A percentile compares a stretch with the other conserved stretches of the same genome.
Conservation (phyloP, 2,888 invertebrate species). For the Anarsia innoxiella region DNA sequence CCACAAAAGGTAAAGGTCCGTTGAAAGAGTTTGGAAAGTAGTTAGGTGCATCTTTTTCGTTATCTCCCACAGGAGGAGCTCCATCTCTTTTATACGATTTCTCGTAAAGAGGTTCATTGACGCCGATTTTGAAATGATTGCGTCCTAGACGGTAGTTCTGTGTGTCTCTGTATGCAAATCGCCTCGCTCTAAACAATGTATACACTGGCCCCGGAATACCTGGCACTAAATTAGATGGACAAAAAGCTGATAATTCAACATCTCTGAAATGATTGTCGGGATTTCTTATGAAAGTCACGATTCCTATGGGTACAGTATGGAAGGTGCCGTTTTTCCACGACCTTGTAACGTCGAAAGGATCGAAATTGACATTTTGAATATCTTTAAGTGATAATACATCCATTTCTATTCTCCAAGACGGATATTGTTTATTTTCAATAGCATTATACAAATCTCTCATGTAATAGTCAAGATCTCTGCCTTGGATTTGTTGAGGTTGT, state of each 20-base stretch:
- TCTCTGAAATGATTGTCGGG: slow-evolving; percentile 42
- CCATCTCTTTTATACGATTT: slow-evolving; percentile 36
- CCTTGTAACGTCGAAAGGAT: slow-evolving; percentile 47
- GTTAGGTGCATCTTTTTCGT: slow-evolving; percentile 80
- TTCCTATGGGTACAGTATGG: slow-evolving; percentile 36
- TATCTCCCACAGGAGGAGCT: slow-evolving; percentile 77
- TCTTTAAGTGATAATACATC: slow-evolving; percentile 38
- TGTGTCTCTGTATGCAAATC: slow-evolving; percentile 38
- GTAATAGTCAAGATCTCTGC: slow-evolving; percentile 87
- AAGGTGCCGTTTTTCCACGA: slow-evolving; percentile 53
- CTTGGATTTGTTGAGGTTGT: slow-evolving; percentile 77
- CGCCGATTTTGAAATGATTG: slow-evolving; percentile 42
- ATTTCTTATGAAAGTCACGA: slow-evolving; percentile 36
- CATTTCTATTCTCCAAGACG: slow-evolving; percentile 48
- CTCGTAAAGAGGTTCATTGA: slow-evolving; percentile 33
- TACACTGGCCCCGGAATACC: slow-evolving; percentile 52
- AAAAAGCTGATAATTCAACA: slow-evolving; percentile 38
- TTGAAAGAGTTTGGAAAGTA: slow-evolving; percentile 24
- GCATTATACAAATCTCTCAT: slow-evolving; percentile 88
- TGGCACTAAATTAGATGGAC: slow-evolving; percentile 48
- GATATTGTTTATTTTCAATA: slow-evolving; percentile 79
- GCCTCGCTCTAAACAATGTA: slow-evolving; percentile 36
- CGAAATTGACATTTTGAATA: slow-evolving; percentile 33
- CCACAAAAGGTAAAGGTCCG: slow-evolving; percentile 23
- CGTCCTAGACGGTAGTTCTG: slow-evolving; percentile 31